Conservation (phyloP, 2,113 vertebrate species). For the Fulica atra region DNA sequence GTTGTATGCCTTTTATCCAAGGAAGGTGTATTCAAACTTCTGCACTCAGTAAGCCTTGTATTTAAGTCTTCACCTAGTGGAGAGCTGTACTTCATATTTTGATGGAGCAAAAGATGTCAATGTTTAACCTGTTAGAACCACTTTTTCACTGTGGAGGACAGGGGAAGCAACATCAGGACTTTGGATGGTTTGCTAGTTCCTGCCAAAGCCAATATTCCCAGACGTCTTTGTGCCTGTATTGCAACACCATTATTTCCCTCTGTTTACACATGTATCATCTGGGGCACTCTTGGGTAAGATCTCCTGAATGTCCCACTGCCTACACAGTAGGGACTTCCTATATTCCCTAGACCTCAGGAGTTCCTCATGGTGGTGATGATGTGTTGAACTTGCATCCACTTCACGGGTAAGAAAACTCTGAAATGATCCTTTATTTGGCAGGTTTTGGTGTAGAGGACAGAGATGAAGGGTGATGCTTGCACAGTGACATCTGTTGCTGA, state of each 20-base stretch:
- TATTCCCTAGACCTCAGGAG: neutral
- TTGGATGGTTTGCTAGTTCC: neutral
- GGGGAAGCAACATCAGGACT: neutral
- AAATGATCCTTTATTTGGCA: neutral
- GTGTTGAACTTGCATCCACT: neutral
- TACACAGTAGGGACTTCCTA: neutral
- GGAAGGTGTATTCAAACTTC: neutral
- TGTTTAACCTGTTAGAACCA: neutral
- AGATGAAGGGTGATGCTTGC: neutral
- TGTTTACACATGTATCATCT: accelerated
- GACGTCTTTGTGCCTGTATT: neutral
- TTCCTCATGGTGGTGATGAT: neutral
- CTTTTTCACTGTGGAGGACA: neutral
- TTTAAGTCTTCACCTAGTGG: neutral
- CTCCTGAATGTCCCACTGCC: neutral
- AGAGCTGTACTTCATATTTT: neutral
- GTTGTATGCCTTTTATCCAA: neutral
- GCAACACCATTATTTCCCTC: neutral
- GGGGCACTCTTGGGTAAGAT: neutral
- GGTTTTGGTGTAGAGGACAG: neutral
- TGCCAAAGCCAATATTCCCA: neutral
- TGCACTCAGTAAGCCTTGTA: accelerated
- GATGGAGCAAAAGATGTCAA: neutral
- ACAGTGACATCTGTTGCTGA: neutral
- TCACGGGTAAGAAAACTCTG: neutral